Evolutionary conservation across 2,888 invertebrate species (phyloP), one percentile per base, ranked within the genome.

Genomic region (Trichopoda pennipes): DNA sequence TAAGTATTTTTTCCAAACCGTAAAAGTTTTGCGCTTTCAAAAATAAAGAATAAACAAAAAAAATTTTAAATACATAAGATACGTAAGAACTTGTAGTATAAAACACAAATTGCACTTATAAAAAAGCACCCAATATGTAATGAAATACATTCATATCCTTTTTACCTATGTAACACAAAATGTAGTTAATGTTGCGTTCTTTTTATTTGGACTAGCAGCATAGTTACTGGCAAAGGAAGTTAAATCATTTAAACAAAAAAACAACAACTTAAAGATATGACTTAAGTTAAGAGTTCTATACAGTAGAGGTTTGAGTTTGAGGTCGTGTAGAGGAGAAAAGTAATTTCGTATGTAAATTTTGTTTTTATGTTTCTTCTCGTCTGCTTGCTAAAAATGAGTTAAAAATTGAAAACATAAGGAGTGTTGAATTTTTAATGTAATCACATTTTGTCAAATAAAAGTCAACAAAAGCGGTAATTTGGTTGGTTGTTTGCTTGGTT

Each of bases 391-490:
- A 53, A 83, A 82, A 85, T 76, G 80, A 85, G 75, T 81, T 81
- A 80, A 82, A 84, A 82, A 81, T 85, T 79, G 73, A 66, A 53
- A 69, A 69, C 75, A 75, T 75, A 85, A 78, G 75, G 72, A 77
- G 73, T 73, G 63, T 61, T 79, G 69, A 70, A 83, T 79, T 79
- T 75, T 79, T 83, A 83, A 83, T 84, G 83, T 84, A 84, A 83
- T 83, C 84, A 84, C 79, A 83, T 84, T 84, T 83, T 84, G 84
- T 81, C 84, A 81, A 79, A 84, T 84, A 81, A 81, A 84, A 83
- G 79, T 81, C 83, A 81, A 83, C 78, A 60, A 64, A 58, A 81
- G 73, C 42, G 55, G 60, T 68, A 73, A 51, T 53, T 72, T 42
- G 66, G 44, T 68, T 73, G 66, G 64, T 56, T 78, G 64, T 32